These are phyloP conservation scores for Sycobia sp. DNA, from an alignment of 1,140 invertebrate species.

Conservation along the genomic window DNA sequence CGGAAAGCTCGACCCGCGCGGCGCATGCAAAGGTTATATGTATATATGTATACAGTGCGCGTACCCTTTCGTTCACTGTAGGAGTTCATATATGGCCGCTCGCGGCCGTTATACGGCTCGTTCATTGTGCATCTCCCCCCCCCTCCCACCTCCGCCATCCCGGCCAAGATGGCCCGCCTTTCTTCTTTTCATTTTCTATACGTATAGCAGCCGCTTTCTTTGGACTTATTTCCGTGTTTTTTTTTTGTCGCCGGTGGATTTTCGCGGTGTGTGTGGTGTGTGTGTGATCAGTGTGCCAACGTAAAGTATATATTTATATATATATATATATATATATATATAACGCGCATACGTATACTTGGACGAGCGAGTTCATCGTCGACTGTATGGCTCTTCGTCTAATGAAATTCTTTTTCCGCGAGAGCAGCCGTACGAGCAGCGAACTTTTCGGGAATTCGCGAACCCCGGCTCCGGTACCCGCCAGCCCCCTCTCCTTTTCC, in stretches of 20 bases:
- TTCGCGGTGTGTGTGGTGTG: background rate
- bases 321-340: too few relatives aligned
- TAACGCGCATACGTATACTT: too few relatives aligned
- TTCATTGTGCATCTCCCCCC: slow-evolving; percentile 16
- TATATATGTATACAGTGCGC: background rate
- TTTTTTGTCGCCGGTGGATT: background rate
- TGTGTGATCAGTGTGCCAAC: slow-evolving; percentile 8
- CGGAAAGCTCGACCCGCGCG: slow-evolving; percentile 5
- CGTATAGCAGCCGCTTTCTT: too few relatives aligned
- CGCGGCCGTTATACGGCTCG: slow-evolving; percentile 25
- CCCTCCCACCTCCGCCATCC: background rate
- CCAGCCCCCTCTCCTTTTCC: background rate
- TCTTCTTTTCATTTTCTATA: slow-evolving; percentile 2
- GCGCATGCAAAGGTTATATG: background rate
- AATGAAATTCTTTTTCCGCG: slow-evolving; percentile 32
- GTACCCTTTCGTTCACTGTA: too few relatives aligned
- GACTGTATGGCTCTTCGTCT: slow-evolving; percentile 25
- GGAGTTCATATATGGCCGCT: slow-evolving; percentile 17
- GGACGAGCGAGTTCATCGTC: slow-evolving; percentile 23
- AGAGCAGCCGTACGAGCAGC: background rate
- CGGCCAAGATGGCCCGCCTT: background rate
- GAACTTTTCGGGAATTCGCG: slow-evolving; percentile 29
- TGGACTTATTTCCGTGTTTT: background rate
- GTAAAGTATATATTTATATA: slow-evolving; percentile 7
- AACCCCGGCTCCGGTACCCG: too few relatives aligned